Conservation (phyloP, 2,888 invertebrate genomes). For the Melinaea menophilus region DNA sequence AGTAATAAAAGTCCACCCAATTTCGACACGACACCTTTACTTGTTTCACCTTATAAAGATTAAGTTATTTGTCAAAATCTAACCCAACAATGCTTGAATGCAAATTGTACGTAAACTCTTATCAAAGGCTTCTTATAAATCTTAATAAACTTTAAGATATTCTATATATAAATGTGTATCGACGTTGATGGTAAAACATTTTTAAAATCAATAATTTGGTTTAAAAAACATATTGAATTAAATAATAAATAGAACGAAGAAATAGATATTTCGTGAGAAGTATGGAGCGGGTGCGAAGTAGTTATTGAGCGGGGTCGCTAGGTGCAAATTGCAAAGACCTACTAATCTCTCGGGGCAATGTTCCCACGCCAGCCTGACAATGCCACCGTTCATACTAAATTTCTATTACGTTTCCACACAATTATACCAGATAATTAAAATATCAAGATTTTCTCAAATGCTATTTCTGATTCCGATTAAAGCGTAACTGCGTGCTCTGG, state of each 20-base stretch:
- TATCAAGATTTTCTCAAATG: slow-evolving; percentile 23
- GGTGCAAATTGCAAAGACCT: slow-evolving; percentile 59
- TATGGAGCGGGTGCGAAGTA: slow-evolving; percentile 48
- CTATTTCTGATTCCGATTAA: slow-evolving; percentile 20
- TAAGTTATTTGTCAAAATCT: not conserved
- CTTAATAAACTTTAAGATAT: no score
- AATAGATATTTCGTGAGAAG: slow-evolving; percentile 42
- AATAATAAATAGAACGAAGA: no score
- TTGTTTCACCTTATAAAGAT: not conserved
- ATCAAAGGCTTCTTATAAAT: no score
- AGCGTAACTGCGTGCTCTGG: slow-evolving; percentile 13
- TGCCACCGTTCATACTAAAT: slow-evolving; percentile 20
- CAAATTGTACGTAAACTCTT: no score
- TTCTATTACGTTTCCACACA: slow-evolving; percentile 25
- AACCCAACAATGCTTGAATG: no score
- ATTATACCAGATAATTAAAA: slow-evolving; percentile 26
- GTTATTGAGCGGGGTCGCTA: slow-evolving; percentile 37
- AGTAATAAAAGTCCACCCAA: not conserved
- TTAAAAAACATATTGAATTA: no score
- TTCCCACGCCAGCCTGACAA: slow-evolving; percentile 34
- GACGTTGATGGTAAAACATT: no score
- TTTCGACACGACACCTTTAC: slow-evolving; percentile 1
- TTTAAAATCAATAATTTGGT: no score
- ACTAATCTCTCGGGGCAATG: slow-evolving; percentile 23
- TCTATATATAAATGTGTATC: no score